Evolutionary conservation across 2,888 invertebrate species (phyloP), one percentile per base, ranked within the genome.

Genomic region (Phanerotoma sp.): DNA sequence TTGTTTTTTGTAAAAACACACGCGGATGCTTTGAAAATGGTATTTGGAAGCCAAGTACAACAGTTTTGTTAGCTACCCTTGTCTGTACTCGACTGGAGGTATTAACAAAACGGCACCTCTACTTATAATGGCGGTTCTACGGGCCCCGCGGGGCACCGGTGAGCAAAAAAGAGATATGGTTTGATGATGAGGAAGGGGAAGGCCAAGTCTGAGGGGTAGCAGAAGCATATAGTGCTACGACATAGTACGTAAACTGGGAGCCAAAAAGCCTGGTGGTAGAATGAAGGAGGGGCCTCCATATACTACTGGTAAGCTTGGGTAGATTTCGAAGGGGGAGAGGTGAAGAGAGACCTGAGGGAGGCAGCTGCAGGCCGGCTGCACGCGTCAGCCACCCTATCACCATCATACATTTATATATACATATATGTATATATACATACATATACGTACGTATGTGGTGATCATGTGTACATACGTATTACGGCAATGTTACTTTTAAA

Each of bases 321-420:
- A 7, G 25, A 25, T 25, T 25, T 25, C 22, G 75, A 66, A 64
- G 71, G 69, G 10, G 21, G 30, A 20, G 38, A 58, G 74, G 78
- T 74, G 78, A 78, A 78, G 78, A 78, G 64, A 63, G 61, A 60
- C 51, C 59, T 54, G 51, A 55, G 67, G 64, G 66, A 68, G 66
- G 73, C 75, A 75, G 74, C 73, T 75, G 75, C 75, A 75, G 71
- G 75, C 74, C 73, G 73, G 72, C 77, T 76, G 74, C 76, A 76
- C 74, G 82, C 82, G 70, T 81, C 82, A 33, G 82, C 62, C 61
- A 56, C 58, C 63, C 60, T 58, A 65, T 65, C 58, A 66, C 54
- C 41, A 61, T 44, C 44, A 70, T 69, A 1, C 59, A 62, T 32
- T 11, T 41, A 33, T 38, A 52, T 30, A 16, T 10, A 10, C 21